Evolutionary conservation across 2,797 vertebrate species (phyloP).

Genomic region (Gymnoscopelus microlampas): DNA sequence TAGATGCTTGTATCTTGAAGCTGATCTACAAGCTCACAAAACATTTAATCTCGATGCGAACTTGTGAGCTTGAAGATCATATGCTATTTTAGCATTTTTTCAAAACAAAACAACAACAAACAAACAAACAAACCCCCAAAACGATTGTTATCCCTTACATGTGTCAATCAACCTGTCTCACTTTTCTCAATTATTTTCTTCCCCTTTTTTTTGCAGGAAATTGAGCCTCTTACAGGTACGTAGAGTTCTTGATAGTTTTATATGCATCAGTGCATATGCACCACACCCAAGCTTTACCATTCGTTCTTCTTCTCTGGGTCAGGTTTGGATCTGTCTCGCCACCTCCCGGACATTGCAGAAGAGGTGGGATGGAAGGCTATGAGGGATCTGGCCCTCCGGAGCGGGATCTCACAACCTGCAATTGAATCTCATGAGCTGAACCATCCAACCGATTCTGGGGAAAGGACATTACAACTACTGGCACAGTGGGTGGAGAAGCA

Average conservation of each 20-base stretch:
- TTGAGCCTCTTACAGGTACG: slow-evolving; percentile 31
- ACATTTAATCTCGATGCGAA: too few relatives aligned
- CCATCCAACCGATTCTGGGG: rapidly evolving
- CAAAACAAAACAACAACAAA: too few relatives aligned
- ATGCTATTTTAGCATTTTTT: too few relatives aligned
- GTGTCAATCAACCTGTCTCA: too few relatives aligned
- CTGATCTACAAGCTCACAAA: neutral
- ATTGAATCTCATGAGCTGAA: neutral
- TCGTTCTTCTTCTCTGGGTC: neutral
- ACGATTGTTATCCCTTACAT: too few relatives aligned
- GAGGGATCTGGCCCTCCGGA: slow-evolving; percentile 28
- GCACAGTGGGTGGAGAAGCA: slow-evolving; percentile 2
- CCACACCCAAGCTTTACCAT: neutral
- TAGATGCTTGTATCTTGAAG: neutral
- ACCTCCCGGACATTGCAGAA: slow-evolving; percentile 31
- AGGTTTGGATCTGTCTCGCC: slow-evolving; percentile 26
- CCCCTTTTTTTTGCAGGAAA: slow-evolving; percentile 41
- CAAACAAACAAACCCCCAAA: too few relatives aligned
- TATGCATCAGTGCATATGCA: neutral
- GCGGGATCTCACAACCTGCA: rapidly evolving
- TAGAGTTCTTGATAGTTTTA: neutral
- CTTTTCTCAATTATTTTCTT: neutral
- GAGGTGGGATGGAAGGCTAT: slow-evolving; percentile 49
- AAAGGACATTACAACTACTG: slow-evolving; percentile 46
- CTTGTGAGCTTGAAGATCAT: too few relatives aligned